Evolutionary conservation across 2,113 vertebrate genomes (phyloP).

Genomic region (Chrysemys picta): DNA sequence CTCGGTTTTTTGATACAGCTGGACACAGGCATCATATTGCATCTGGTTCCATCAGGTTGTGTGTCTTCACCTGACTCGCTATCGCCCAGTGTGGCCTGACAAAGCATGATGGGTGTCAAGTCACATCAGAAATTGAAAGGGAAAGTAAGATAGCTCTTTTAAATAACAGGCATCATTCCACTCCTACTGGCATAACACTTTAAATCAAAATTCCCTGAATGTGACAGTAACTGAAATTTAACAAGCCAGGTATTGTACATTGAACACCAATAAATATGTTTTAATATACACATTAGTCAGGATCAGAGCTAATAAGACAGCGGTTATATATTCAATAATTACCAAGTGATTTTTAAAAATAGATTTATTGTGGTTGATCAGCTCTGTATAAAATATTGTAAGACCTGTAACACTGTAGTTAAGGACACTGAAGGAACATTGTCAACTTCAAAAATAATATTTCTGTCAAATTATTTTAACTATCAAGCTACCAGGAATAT

Average conservation of each 20-base stretch:
- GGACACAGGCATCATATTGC: rapidly evolving
- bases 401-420: slow-evolving; percentile 27
- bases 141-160: not conserved
- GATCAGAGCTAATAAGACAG: slow-evolving; percentile 47
- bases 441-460: slow-evolving; percentile 33
- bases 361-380: slow-evolving; percentile 53
- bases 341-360: slow-evolving; percentile 49
- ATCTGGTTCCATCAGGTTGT: not conserved
- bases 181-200: not conserved
- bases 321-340: slow-evolving; percentile 53
- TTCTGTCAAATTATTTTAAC: slow-evolving; percentile 33
- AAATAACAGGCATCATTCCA: not conserved
- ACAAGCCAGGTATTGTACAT: not conserved
- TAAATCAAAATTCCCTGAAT: not conserved
- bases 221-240: slow-evolving; percentile 21
- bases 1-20: not conserved
- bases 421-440: slow-evolving; percentile 30
- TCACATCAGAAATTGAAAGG: not conserved
- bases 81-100: not conserved
- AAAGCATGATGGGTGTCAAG: not conserved
- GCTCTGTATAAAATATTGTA: slow-evolving; percentile 2
- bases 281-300: slow-evolving; percentile 31
- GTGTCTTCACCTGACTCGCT: rapidly evolving
- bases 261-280: not conserved
- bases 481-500: not conserved